A percentile compares a stretch with the other conserved stretches of the same genome.
Evolutionary conservation across 2,113 vertebrate species (phyloP).

Genomic region (Scomber colias): DNA sequence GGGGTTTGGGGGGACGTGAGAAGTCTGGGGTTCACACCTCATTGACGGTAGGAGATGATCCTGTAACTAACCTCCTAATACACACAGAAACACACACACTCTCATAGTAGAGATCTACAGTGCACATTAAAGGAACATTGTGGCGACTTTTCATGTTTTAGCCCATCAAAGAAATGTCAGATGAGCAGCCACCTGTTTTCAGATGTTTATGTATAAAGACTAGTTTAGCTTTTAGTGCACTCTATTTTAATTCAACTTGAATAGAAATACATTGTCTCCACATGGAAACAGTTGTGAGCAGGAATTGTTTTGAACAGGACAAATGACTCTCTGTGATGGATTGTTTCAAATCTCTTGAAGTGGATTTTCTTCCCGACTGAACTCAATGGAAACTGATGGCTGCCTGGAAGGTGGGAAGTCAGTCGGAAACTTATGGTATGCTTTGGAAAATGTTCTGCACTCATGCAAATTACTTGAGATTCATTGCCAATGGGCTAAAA

Average conservation of each 20-base stretch:
- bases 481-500: conserved; percentile 1
- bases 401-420: conserved; percentile 20
- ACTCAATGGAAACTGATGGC: conserved; percentile 6
- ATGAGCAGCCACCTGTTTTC: not conserved
- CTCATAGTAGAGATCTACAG: not conserved
- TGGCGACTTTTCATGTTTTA: not conserved
- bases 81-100: conserved; percentile 34
- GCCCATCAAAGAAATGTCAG: not conserved
- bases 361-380: not conserved
- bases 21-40: conserved; percentile 81
- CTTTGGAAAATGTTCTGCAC: conserved; percentile 17
- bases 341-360: conserved; percentile 2
- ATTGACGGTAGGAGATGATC: conserved; percentile 76
- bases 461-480: not conserved
- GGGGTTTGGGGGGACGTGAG: conserved; percentile 54
- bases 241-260: not conserved
- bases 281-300: not conserved
- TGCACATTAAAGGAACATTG: conserved; percentile 3
- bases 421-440: conserved; percentile 1
- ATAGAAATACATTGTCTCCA: not conserved
- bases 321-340: not conserved
- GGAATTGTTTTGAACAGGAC: not conserved
- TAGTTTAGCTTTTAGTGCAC: not conserved
- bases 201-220: not conserved
- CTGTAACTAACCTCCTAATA: conserved; percentile 70